phyloP scores from a whole-genome alignment of 2,888 invertebrate genomes.

The Iselma pallidipennis region DNA sequence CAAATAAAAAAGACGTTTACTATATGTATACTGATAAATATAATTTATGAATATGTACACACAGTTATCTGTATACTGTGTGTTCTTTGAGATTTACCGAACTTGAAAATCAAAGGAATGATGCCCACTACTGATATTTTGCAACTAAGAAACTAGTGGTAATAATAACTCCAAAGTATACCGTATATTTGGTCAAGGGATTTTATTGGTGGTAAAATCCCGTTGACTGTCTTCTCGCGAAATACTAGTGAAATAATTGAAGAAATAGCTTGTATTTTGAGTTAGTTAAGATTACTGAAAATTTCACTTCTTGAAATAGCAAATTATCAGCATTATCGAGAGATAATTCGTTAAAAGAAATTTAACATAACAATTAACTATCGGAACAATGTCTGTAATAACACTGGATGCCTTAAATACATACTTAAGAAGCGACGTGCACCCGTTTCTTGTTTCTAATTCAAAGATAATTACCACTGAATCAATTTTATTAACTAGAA shows the following conservation, averaged over 20 bases:
- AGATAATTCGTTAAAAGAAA: too few relatives aligned
- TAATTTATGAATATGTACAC: background rate
- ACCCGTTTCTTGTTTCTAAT: background rate
- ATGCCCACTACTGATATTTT: background rate
- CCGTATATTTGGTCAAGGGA: too few relatives aligned
- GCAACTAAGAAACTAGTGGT: too few relatives aligned
- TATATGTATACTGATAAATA: background rate
- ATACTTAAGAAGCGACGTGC: background rate
- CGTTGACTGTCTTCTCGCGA: too few relatives aligned
- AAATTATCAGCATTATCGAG: too few relatives aligned
- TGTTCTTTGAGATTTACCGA: background rate
- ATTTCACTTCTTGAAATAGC: too few relatives aligned
- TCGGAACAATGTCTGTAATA: background rate
- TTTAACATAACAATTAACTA: background rate
- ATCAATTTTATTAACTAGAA: background rate
- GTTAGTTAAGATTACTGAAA: too few relatives aligned
- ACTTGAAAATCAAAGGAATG: background rate
- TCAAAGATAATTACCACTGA: background rate
- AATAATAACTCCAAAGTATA: too few relatives aligned
- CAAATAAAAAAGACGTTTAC: background rate
- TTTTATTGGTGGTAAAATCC: too few relatives aligned
- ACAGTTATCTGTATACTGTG: background rate
- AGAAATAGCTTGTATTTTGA: too few relatives aligned
- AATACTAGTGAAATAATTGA: too few relatives aligned
- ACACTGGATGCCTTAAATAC: too few relatives aligned